A percentile compares a stretch with the other conserved stretches of the same genome.
Conservation (phyloP, 2,797 vertebrate species). For the Anguilla pacifica region DNA sequence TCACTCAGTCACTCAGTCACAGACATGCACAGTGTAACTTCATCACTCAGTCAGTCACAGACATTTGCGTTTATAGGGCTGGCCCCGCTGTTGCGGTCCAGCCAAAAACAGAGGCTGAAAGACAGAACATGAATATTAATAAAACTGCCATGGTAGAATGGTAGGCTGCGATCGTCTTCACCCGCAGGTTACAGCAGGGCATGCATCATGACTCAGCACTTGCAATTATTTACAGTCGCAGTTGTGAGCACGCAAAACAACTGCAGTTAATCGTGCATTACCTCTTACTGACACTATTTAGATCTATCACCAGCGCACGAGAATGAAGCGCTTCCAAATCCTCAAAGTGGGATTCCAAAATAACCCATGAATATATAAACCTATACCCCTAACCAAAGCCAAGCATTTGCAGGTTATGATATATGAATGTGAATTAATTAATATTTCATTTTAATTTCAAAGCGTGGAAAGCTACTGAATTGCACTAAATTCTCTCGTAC, state of each 20-base stretch:
- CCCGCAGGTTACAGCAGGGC: not conserved
- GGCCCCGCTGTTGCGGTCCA: too few relatives aligned
- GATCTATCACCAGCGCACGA: slow-evolving; percentile 51
- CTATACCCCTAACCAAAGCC: slow-evolving; percentile 48
- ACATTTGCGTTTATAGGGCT: too few relatives aligned
- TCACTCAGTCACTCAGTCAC: too few relatives aligned
- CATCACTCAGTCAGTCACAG: too few relatives aligned
- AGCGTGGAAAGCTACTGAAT: slow-evolving; percentile 45
- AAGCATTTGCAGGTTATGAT: slow-evolving; percentile 40
- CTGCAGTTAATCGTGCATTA: not conserved
- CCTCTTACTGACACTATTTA: not conserved
- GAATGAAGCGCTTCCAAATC: slow-evolving; percentile 52
- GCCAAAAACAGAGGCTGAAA: too few relatives aligned
- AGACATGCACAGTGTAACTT: too few relatives aligned
- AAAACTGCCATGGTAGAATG: too few relatives aligned
- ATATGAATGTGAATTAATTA: slow-evolving; percentile 53
- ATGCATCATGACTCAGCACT: too few relatives aligned
- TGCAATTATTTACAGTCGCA: not conserved
- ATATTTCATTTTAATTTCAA: slow-evolving; percentile 66
- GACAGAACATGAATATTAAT: too few relatives aligned
- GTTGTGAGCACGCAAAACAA: not conserved
- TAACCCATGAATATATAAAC: slow-evolving; percentile 39
- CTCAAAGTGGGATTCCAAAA: slow-evolving; percentile 54
- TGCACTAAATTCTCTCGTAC: slow-evolving; percentile 37
- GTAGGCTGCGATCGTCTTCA: too few relatives aligned